Percentiles rank a stretch among this genome's conserved stretches.
Evolutionary conservation across 2,113 vertebrate genomes (phyloP).

Genomic region (Anser cygnoides): DNA sequence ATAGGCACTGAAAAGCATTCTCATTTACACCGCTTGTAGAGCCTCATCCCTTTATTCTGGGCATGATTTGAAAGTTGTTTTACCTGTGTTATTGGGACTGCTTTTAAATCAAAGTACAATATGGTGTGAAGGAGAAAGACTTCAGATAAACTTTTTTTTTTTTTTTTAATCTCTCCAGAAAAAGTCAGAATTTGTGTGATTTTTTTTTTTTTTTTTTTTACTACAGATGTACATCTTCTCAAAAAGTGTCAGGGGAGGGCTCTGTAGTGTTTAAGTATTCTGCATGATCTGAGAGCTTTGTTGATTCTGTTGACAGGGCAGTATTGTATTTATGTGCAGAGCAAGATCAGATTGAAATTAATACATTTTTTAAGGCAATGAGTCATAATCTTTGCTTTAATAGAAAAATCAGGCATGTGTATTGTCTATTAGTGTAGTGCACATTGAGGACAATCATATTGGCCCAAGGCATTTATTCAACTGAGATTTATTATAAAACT

Average conservation of each 20-base stretch:
- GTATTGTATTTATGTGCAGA: neutral
- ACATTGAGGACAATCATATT: neutral
- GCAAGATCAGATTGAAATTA: neutral
- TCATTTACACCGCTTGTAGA: neutral
- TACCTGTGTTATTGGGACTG: neutral
- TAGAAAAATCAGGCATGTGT: neutral
- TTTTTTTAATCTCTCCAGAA: neutral
- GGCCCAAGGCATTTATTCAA: neutral
- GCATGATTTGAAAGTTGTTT: neutral
- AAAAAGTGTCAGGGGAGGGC: accelerated
- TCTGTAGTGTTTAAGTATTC: neutral
- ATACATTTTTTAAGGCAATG: neutral
- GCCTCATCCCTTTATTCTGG: neutral
- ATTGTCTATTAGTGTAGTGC: neutral
- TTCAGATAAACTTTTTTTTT: too few relatives aligned
- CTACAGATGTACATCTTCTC: neutral
- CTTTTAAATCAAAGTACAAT: neutral
- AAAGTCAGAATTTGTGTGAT: neutral
- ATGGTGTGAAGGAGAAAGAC: neutral
- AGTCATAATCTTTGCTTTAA: neutral
- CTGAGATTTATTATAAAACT: neutral
- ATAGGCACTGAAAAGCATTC: neutral
- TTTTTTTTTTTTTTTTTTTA: neutral
- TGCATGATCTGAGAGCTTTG: neutral
- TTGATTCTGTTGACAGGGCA: neutral